Evolutionary conservation across 92 coral and sea anemone species (phyloP).

Genomic region (Epizoanthus ramosus): DNA sequence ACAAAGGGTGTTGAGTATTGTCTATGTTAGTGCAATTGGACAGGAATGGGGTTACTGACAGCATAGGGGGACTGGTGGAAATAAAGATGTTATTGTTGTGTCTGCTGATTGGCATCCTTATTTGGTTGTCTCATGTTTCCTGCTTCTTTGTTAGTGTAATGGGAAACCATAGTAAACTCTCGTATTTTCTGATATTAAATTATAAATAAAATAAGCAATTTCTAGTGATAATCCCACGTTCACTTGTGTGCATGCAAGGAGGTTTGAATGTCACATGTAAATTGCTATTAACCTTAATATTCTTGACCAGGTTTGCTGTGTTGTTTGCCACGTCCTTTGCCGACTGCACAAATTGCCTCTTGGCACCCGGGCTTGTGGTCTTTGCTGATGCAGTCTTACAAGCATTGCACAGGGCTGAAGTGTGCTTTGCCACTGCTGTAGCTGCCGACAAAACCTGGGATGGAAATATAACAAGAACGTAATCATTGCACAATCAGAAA

Average conservation of each 20-base stretch:
- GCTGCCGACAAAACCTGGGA: slow-evolving; percentile 90
- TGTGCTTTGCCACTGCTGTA: slow-evolving; percentile 97
- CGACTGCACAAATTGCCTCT: slow-evolving; percentile 97
- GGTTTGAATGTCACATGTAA: not conserved
- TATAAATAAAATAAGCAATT: no score
- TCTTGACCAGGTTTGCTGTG: slow-evolving; percentile 91
- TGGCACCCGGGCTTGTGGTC: slow-evolving; percentile 91
- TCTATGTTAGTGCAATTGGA: no score
- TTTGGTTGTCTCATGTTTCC: no score
- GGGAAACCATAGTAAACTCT: no score
- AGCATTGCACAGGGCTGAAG: slow-evolving; percentile 97
- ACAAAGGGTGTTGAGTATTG: not conserved
- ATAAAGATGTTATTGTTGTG: no score
- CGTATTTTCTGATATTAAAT: no score
- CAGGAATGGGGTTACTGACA: no score
- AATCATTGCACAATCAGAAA: no score
- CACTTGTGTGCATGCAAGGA: not conserved
- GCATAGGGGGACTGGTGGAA: no score
- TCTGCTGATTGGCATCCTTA: no score
- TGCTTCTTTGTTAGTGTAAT: no score
- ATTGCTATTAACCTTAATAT: slow-evolving; percentile 77
- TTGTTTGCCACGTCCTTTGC: slow-evolving; percentile 99
- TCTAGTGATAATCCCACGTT: no score
- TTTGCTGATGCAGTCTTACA: slow-evolving; percentile 98
- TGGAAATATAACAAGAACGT: not conserved